Evolutionary conservation across 2,797 vertebrate species (phyloP).

Genomic region (Eulemur mongoz): DNA sequence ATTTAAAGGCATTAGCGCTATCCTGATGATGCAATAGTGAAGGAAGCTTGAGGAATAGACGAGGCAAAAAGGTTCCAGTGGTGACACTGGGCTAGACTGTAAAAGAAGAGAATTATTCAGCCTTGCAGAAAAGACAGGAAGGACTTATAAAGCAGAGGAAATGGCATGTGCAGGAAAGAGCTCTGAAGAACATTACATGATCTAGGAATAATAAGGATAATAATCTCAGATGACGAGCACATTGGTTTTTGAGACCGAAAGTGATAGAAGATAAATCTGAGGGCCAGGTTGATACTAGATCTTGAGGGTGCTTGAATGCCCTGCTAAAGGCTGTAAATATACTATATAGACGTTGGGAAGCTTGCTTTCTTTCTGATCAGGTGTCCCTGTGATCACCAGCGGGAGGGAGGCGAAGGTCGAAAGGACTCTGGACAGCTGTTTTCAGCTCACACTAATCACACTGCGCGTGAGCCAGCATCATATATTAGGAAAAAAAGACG

Average conservation of each 20-base stretch:
- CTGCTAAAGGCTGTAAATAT: not conserved
- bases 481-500: conserved; percentile 58
- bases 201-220: conserved; percentile 9
- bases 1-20: not conserved
- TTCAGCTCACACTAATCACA: conserved; percentile 22
- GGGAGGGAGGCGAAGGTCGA: not conserved
- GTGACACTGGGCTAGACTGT: not conserved
- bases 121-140: not conserved
- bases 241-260: not conserved
- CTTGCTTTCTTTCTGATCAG: not conserved
- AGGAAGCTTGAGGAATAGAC: not conserved
- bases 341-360: not conserved
- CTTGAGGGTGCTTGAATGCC: not conserved
- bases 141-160: not conserved
- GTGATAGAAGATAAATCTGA: not conserved
- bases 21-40: not conserved
- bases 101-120: not conserved
- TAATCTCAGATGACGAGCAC: not conserved
- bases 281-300: not conserved
- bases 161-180: not conserved
- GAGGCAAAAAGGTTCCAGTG: not conserved
- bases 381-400: not conserved
- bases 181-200: not conserved
- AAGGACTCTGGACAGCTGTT: conserved; percentile 46
- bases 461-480: not conserved